These are phyloP conservation scores for Lanius ludovicianus DNA, from an alignment of 2,113 vertebrate genomes.

Conservation along the genomic window DNA sequence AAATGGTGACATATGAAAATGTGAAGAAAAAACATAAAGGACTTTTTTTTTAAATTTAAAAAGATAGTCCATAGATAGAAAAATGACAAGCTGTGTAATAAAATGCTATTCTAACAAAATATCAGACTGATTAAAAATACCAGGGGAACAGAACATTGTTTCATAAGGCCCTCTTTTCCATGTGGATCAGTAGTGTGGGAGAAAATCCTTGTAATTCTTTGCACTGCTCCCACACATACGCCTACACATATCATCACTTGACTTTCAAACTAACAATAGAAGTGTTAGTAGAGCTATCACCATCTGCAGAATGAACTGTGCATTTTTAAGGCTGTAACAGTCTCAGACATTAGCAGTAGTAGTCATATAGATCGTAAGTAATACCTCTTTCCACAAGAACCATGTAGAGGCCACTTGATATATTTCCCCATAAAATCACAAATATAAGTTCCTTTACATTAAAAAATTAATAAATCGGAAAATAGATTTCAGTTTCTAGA, in stretches of 20 bases:
- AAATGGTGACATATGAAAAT: neutral
- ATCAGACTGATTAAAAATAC: conserved; percentile 72
- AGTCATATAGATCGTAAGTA: conserved; percentile 38
- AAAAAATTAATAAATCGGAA: neutral
- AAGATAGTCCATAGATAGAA: conserved; percentile 4
- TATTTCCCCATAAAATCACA: neutral
- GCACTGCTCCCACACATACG: conserved; percentile 76
- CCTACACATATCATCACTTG: conserved; percentile 79
- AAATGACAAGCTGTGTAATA: conserved; percentile 57
- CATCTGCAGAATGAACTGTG: conserved; percentile 78
- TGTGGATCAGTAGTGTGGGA: conserved; percentile 71
- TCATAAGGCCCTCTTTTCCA: conserved; percentile 69
- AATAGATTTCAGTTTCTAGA: neutral
- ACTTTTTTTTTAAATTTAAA: neutral
- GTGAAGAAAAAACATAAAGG: neutral
- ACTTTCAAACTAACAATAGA: conserved; percentile 81
- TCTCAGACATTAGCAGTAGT: conserved; percentile 54
- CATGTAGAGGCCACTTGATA: neutral
- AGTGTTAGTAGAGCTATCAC: conserved; percentile 75
- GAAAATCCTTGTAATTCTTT: conserved; percentile 80
- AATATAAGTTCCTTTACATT: neutral
- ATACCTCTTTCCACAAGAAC: neutral
- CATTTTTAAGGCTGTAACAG: conserved; percentile 65
- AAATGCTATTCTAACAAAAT: conserved; percentile 65
- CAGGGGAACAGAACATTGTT: conserved; percentile 68